Percentiles rank a stretch among this genome's conserved stretches.
Evolutionary conservation across 2,888 invertebrate species (phyloP).

Genomic region (Harpalus rubripes): DNA sequence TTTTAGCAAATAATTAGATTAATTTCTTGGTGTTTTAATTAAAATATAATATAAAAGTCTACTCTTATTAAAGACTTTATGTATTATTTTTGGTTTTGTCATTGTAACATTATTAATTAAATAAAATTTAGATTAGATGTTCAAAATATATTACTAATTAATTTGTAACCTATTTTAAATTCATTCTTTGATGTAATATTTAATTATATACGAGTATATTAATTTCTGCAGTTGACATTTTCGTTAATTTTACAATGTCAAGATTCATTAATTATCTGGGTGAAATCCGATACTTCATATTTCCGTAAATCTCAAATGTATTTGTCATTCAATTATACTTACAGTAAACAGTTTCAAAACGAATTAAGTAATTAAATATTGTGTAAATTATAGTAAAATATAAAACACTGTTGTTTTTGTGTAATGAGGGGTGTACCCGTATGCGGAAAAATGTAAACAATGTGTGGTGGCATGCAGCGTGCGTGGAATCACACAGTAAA

Average conservation of each 20-base stretch:
- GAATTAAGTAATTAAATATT: too few species aligned
- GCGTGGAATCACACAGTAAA: slow-evolving; percentile 59
- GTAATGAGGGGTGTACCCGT: neutral
- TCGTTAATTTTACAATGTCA: neutral
- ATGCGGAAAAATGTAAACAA: neutral
- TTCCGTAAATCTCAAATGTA: too few species aligned
- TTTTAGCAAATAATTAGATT: too few species aligned
- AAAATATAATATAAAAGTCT: too few species aligned
- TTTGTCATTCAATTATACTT: too few species aligned
- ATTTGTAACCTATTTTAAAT: neutral
- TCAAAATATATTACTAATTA: neutral
- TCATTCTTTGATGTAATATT: neutral
- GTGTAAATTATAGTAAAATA: neutral
- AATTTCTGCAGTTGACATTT: neutral
- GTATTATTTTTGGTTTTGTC: too few species aligned
- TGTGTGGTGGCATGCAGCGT: slow-evolving; percentile 14
- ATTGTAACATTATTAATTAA: too few species aligned
- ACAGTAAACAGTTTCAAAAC: too few species aligned
- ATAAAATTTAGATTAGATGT: neutral
- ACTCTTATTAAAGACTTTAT: too few species aligned
- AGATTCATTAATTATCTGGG: neutral
- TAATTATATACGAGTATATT: neutral
- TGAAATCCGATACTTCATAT: neutral
- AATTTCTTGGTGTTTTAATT: too few species aligned
- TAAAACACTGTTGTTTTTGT: too few species aligned